Conservation (phyloP, 92 coral and sea anemone genomes). For the Metridium senile region DNA sequence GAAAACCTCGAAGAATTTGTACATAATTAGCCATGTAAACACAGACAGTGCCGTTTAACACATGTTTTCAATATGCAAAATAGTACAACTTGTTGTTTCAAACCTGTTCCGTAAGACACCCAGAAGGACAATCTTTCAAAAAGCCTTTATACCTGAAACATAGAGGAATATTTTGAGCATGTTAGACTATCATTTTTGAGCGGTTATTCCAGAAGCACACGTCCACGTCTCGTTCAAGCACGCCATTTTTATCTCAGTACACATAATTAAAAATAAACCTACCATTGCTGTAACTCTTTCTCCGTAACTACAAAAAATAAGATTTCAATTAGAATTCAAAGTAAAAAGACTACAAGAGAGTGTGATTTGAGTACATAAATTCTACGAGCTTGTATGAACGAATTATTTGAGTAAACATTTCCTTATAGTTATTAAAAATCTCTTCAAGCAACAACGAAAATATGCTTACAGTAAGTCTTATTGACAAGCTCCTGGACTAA, state of each 20-base stretch:
- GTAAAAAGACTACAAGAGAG: background rate
- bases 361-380: too few relatives aligned
- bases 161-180: background rate
- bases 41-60: background rate
- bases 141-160: slow-evolving; percentile 89
- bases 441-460: background rate
- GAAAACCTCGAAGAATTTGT: background rate
- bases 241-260: background rate
- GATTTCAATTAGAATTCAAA: slow-evolving; percentile 8
- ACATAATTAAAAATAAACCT: slow-evolving; percentile 4
- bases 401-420: too few relatives aligned
- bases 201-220: background rate
- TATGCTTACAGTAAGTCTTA: slow-evolving; percentile 92
- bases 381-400: too few relatives aligned
- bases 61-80: slow-evolving; percentile 7
- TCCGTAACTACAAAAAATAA: slow-evolving; percentile 76
- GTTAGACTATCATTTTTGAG: background rate
- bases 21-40: background rate
- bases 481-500: slow-evolving; percentile 87
- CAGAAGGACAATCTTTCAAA: slow-evolving; percentile 92
- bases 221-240: background rate
- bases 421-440: too few relatives aligned
- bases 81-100: background rate
- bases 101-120: slow-evolving; percentile 88
- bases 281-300: slow-evolving; percentile 97